Evolutionary conservation across 2,888 invertebrate genomes (phyloP), one percentile per base, ranked within the genome.

Genomic region (Tipula confusa): DNA sequence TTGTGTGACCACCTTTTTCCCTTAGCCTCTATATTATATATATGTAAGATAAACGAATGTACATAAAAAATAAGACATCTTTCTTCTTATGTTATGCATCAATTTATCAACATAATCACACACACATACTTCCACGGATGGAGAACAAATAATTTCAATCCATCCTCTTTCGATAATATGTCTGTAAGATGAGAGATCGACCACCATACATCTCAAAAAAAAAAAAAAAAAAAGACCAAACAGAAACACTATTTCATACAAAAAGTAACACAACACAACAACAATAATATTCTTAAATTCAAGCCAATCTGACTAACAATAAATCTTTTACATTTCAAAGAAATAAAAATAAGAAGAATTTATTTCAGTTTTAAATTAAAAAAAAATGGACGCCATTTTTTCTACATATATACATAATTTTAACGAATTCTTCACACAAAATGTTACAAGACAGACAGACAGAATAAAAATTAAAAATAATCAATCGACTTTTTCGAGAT

Each of bases 81-180:
- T 80, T 80, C 80, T 80, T 80, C n/a, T 29, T 80, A 64, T 24
- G 24, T 64, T 64, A 64, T 64, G 64, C 64, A 29, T 80, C 80
- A 80, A 80, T 80, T 29, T 64, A 64, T 64, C 15, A 6, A 29
- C 31, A 80, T 3, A 80, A 6, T 29, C 43, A 43, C n/a, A 29
- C 15, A 15, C 15, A 80, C 15, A 29, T 18, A 9, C 48, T 48
- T 48, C 3, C 3, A 13, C 79, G 29, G 6, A 80, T 13, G 15
- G n/a, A 31, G 29, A 13, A 80, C 31, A 80, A 80, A 80, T 80
- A 64, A 64, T 80, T 80, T 80, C 80, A 80, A 80, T 80, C 80
- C 80, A 80, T 80, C 80, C 80, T 80, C 80, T 80, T 80, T 80
- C 80, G 80, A 80, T 80, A 80, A 80, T 80, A 80, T 80, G 80